phyloP scores from a whole-genome alignment of 2,113 vertebrate species.

The Trochalopteron elliotii region DNA sequence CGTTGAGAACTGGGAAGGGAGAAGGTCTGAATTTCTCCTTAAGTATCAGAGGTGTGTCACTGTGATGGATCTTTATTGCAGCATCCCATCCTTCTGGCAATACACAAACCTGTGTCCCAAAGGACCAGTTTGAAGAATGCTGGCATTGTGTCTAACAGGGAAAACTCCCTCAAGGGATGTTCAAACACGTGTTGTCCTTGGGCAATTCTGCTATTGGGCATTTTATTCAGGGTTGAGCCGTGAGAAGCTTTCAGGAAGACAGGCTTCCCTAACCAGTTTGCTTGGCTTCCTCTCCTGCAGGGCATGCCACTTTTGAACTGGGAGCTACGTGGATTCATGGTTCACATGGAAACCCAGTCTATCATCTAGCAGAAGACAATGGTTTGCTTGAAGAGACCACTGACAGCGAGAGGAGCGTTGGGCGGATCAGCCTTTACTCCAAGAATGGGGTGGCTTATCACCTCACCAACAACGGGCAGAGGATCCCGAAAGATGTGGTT shows the following conservation, averaged over 20 bases:
- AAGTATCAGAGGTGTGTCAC: background rate
- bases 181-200: background rate
- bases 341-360: constrained; percentile 94
- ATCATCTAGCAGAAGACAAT: constrained; percentile 98
- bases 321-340: constrained; percentile 99
- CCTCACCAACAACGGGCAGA: constrained; percentile 89
- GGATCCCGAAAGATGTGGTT: constrained; percentile 98
- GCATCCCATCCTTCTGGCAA: background rate
- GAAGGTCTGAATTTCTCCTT: background rate
- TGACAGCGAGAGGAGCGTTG: constrained; percentile 89
- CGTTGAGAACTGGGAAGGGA: background rate
- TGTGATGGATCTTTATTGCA: background rate
- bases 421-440: constrained; percentile 95
- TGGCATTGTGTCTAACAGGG: background rate
- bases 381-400: constrained; percentile 94
- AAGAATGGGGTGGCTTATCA: constrained; percentile 97
- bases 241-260: background rate
- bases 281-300: constrained; percentile 63
- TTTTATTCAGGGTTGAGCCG: background rate
- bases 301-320: constrained; percentile 93
- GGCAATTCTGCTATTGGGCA: background rate
- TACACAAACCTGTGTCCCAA: background rate
- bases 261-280: background rate
- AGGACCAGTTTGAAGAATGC: background rate
- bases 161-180: background rate